These are phyloP conservation scores for Corapipo altera DNA, from an alignment of 2,113 vertebrate genomes.

Conservation along the genomic window DNA sequence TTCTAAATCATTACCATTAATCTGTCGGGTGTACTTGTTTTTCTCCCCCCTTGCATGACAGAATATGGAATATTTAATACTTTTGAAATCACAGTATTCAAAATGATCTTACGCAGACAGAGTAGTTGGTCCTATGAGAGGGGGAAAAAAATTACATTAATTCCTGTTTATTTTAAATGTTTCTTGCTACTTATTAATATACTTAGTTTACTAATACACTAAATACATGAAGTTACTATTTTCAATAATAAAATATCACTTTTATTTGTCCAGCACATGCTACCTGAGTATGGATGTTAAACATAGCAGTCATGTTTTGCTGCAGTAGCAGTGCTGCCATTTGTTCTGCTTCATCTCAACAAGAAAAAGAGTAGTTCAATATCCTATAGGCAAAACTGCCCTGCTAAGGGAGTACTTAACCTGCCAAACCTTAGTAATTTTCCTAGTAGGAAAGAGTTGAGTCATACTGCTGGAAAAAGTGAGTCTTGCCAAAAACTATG, in stretches of 20 bases:
- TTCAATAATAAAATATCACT: not conserved
- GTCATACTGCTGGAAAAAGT: not conserved
- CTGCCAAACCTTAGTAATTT: not conserved
- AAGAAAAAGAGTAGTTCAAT: not conserved
- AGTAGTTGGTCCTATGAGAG: not conserved
- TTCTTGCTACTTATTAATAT: not conserved
- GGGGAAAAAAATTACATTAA: not conserved
- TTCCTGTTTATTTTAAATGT: not conserved
- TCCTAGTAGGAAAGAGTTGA: not conserved
- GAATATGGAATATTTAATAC: not conserved
- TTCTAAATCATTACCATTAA: not conserved
- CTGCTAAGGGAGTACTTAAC: not conserved
- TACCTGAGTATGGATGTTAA: not conserved
- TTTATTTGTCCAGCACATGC: not conserved
- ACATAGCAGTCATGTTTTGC: not conserved
- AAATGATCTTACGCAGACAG: not conserved
- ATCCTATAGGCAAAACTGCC: not conserved
- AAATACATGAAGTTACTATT: not conserved
- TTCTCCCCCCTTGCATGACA: not conserved
- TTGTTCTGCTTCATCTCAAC: not conserved
- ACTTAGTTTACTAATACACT: not conserved
- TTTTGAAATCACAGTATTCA: not conserved
- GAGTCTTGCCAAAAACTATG: not conserved
- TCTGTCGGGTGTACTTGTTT: not conserved
- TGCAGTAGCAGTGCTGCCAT: not conserved